phyloP scores from a whole-genome alignment of 1,140 invertebrate species.

The Microplitis demolitor region DNA sequence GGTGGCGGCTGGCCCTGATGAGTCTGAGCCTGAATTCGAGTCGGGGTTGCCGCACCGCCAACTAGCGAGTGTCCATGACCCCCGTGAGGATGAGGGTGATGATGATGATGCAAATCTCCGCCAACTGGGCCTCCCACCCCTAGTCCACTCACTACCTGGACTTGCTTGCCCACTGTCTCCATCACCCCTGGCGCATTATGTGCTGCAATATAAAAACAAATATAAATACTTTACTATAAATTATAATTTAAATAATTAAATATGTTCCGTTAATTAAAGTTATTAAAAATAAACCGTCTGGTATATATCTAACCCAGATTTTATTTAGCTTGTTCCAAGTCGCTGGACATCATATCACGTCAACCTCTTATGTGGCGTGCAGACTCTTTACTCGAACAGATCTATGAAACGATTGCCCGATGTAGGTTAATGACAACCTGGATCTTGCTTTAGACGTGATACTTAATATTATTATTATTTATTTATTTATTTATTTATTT shows the following conservation, averaged over 20 bases:
- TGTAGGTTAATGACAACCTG: constrained; percentile 28
- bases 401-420: constrained; percentile 22
- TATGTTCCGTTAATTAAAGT: neutral
- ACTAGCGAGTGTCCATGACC: constrained; percentile 54
- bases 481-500: constrained; percentile 12
- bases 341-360: constrained; percentile 3
- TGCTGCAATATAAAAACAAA: constrained; percentile 44
- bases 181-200: constrained; percentile 59
- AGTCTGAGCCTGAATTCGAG: constrained; percentile 53
- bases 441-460: constrained; percentile 16
- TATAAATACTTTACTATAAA: neutral
- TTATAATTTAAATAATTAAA: neutral
- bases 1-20: constrained; percentile 50
- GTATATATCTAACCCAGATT: constrained; percentile 21
- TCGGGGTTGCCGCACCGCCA: constrained; percentile 50
- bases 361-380: constrained; percentile 19
- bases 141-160: constrained; percentile 59
- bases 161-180: constrained; percentile 60
- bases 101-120: constrained; percentile 57
- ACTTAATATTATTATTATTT: neutral
- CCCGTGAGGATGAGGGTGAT: constrained; percentile 54
- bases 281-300: neutral
- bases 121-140: constrained; percentile 57
- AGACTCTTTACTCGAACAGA: constrained; percentile 17
- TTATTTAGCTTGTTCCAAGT: constrained; percentile 15